phyloP scores from a whole-genome alignment of 2,113 vertebrate genomes.

The Sula dactylatra region DNA sequence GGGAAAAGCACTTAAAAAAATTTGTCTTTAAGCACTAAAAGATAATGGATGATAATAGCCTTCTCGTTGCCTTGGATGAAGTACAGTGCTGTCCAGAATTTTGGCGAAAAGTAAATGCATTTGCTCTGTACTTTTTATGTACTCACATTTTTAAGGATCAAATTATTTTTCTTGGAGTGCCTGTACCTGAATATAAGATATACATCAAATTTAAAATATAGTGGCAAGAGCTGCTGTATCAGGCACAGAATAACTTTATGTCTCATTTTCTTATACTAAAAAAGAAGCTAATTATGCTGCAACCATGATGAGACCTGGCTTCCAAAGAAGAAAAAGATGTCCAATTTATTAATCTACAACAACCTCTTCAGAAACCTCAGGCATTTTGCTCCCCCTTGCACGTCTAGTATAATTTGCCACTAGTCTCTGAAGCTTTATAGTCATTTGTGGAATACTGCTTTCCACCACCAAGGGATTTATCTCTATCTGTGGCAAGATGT shows the following conservation, averaged over 20 bases:
- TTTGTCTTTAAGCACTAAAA: not conserved
- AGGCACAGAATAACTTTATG: not conserved
- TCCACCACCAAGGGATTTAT: not conserved
- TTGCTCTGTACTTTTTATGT: not conserved
- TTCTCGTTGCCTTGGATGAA: not conserved
- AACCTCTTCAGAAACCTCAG: not conserved
- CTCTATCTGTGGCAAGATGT: not conserved
- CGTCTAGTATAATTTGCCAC: not conserved
- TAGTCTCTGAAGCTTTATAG: not conserved
- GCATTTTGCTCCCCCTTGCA: not conserved
- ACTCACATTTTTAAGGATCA: not conserved
- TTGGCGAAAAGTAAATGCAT: not conserved
- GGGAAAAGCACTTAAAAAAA: not conserved
- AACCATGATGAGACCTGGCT: not conserved
- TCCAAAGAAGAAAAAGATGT: not conserved
- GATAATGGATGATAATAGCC: not conserved
- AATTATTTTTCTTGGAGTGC: not conserved
- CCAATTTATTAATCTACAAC: not conserved
- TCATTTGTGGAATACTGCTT: not conserved
- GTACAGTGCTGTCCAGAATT: not conserved
- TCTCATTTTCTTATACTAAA: not conserved
- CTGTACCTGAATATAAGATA: not conserved
- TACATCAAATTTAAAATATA: not conserved
- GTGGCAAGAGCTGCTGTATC: not conserved
- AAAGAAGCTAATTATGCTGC: not conserved